These are phyloP conservation scores for Glaucopsyche alexis DNA, from an alignment of 2,888 invertebrate genomes.

Conservation along the genomic window DNA sequence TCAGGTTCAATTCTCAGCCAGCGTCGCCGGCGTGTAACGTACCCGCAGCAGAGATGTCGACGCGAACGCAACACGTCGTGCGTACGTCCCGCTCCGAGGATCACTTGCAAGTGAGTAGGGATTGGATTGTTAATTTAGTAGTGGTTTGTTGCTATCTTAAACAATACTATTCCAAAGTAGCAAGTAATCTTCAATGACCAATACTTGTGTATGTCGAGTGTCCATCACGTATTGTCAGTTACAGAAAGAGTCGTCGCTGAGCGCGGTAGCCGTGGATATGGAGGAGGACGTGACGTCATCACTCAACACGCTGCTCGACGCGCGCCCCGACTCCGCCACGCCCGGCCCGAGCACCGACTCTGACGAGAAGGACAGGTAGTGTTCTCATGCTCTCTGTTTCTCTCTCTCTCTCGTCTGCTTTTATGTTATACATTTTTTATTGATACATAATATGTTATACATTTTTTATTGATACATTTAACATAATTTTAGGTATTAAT, in stretches of 20 bases:
- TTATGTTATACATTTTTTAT: too few relatives aligned
- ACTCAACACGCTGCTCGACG: slow-evolving; percentile 93
- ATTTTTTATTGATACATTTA: too few relatives aligned
- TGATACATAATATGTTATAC: too few relatives aligned
- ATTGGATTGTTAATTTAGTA: not conserved
- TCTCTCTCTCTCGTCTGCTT: too few relatives aligned
- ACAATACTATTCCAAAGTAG: not conserved
- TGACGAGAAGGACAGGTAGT: slow-evolving; percentile 65
- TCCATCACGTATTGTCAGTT: slow-evolving; percentile 47
- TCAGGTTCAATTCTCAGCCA: slow-evolving; percentile 74
- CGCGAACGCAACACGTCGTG: slow-evolving; percentile 84
- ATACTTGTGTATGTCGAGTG: slow-evolving; percentile 5
- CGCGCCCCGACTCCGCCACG: slow-evolving; percentile 80
- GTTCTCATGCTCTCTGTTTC: not conserved
- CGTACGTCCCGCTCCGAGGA: slow-evolving; percentile 95
- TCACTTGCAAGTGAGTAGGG: slow-evolving; percentile 86
- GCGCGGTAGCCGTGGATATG: slow-evolving; percentile 93
- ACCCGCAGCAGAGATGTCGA: slow-evolving; percentile 48
- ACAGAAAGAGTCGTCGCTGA: slow-evolving; percentile 88
- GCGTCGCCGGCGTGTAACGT: slow-evolving; percentile 66
- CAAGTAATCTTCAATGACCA: not conserved
- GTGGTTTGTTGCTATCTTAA: not conserved
- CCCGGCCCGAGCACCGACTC: slow-evolving; percentile 62
- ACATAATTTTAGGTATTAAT: too few relatives aligned
- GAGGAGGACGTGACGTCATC: slow-evolving; percentile 97